Base-by-base conservation (phyloP, 2,888 invertebrate species). In the Acanthosoma haemorrhoidale region DNA sequence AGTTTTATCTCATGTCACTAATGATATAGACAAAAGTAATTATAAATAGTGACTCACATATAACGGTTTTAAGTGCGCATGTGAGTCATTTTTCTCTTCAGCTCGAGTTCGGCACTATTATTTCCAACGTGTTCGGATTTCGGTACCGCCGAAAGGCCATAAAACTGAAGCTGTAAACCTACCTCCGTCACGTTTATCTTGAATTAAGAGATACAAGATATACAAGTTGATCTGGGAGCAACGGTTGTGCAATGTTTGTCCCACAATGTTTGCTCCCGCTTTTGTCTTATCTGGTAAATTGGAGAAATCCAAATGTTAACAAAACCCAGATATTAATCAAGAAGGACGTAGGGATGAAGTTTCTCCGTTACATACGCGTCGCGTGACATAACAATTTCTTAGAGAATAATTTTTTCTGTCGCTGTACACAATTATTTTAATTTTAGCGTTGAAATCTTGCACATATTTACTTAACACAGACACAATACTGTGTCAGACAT, bases 251-350 rank as follows among this genome's bases (percentile, higher is more conserved):
- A 71, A 71, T 71, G 59, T 71, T 71, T 71, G 71, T 59, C 60
- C 25, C 31, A 59, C 58, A 31, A 25, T 71, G 71, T 71, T 71
- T 71, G 41, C 57, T 34, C 43, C 51, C 32, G 67, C 18, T 67
- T 66, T 67, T 51, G 51, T 51, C 51, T 72, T 72, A 72, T 72
- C 72, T 69, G 72, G 69, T 61, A 72, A 72, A 72, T 72, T 72
- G 69, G 69, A 72, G 69, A 69, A 72, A 72, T 72, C 72, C 72
- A 72, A 41, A 63, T 32, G 69, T 61, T 57, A 63, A 63, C 63
- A 70, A 43, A 61, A 59, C 51, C 21, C 36, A 61, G 61, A 61
- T 61, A 61, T 61, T 61, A 32, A 61, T 21, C 13, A 51, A 51
- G 25, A 21, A 43, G n/a, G 36, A 60, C 13, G 34, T 36, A 41